Conservation (phyloP, 37 sponge, comb jelly and placozoan species). For the Haliclona indistincta region DNA sequence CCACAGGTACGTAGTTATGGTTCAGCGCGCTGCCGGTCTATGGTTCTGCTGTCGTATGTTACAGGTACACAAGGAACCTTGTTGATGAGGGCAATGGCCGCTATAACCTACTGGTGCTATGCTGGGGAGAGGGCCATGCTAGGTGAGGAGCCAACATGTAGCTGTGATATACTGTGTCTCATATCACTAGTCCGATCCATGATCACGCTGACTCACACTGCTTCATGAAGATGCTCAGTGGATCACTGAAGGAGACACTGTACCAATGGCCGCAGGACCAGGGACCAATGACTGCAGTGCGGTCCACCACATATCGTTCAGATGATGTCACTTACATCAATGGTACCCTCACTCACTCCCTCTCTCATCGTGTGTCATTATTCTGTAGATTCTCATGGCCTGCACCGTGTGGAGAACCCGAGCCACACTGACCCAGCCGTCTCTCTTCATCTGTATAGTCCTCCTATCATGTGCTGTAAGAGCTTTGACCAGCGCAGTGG, state of each 20-base stretch:
- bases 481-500: conserved; percentile 83
- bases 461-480: conserved; percentile 79
- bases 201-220: conserved; percentile 90
- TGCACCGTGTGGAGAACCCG: conserved; percentile 89
- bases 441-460: conserved; percentile 88
- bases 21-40: background rate
- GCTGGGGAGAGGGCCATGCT: conserved; percentile 93
- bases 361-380: background rate
- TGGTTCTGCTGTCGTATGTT: background rate
- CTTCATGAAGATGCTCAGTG: conserved; percentile 86
- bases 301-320: background rate
- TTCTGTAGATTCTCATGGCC: conserved; percentile 75
- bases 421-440: conserved; percentile 86
- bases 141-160: conserved; percentile 23
- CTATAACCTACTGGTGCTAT: conserved; percentile 88
- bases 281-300: background rate
- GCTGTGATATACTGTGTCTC: background rate
- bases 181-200: conserved; percentile 69
- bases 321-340: conserved; percentile 86
- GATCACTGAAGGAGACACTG: conserved; percentile 70
- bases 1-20: conserved; percentile 46
- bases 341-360: conserved; percentile 20
- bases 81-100: conserved; percentile 86
- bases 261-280: conserved; percentile 61
- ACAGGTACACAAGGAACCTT: conserved; percentile 90